These are phyloP conservation scores for Myiopsitta monachus DNA, from an alignment of 2,113 vertebrate species.

Conservation along the genomic window DNA sequence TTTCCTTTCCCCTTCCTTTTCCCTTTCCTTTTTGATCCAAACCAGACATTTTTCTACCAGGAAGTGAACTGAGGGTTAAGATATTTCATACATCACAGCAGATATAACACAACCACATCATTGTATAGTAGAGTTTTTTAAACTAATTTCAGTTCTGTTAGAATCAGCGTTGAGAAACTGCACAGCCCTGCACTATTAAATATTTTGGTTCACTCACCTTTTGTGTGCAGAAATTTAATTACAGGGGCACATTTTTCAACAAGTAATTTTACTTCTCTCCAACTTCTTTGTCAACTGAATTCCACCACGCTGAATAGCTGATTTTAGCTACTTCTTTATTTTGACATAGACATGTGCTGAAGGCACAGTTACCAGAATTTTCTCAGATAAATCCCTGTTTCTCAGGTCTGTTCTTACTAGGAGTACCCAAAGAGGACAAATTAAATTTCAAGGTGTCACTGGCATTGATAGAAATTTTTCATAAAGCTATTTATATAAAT, in stretches of 20 bases:
- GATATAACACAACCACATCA: background rate
- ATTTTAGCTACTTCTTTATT: background rate
- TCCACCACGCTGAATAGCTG: background rate
- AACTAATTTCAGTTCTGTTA: background rate
- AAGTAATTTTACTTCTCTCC: background rate
- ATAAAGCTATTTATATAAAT: background rate
- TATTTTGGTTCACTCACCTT: background rate
- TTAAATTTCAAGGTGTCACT: background rate
- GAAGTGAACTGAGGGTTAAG: background rate
- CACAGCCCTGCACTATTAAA: background rate
- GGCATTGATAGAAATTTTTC: background rate
- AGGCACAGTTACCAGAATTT: background rate
- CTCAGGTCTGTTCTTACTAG: background rate
- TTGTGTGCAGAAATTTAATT: background rate
- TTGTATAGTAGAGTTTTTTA: background rate
- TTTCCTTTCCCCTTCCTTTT: background rate
- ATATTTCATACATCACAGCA: background rate
- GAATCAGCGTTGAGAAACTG: background rate
- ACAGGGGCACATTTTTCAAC: background rate
- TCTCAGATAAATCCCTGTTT: background rate
- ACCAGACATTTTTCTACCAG: background rate
- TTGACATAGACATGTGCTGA: background rate
- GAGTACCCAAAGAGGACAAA: background rate
- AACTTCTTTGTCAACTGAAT: background rate
- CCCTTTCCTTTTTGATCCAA: background rate